Evolutionary conservation across 2,113 vertebrate species (phyloP).

Genomic region (Amphiprion percula): DNA sequence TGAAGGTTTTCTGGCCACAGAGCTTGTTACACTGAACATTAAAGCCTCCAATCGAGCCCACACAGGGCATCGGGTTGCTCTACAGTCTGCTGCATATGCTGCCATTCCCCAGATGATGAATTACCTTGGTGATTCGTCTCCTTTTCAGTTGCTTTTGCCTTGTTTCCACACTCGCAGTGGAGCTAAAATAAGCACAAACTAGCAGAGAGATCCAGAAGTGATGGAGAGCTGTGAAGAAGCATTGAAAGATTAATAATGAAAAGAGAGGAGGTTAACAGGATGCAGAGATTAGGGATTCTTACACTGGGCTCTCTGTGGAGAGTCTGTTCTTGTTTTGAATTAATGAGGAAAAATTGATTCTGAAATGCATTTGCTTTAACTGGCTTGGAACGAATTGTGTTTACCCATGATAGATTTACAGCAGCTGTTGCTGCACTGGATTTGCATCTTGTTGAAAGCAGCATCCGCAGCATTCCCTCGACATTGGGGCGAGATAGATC

Average conservation of each 20-base stretch:
- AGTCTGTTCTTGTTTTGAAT: slow-evolving; percentile 39
- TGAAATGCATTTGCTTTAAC: slow-evolving; percentile 45
- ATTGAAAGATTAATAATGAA: slow-evolving; percentile 60
- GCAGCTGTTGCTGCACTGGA: slow-evolving; percentile 47
- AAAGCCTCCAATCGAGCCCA: slow-evolving; percentile 41
- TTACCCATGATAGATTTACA: slow-evolving; percentile 53
- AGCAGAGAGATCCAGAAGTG: slow-evolving; percentile 46
- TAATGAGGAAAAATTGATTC: slow-evolving; percentile 53
- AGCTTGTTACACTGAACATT: slow-evolving; percentile 34
- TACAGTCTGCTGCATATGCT: slow-evolving; percentile 28
- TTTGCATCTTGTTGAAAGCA: slow-evolving; percentile 48
- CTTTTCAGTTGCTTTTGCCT: slow-evolving; percentile 23
- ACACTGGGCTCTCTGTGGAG: background rate
- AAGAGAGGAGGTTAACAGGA: slow-evolving; percentile 5
- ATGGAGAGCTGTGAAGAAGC: slow-evolving; percentile 28
- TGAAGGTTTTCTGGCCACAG: slow-evolving; percentile 30
- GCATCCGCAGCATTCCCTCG: slow-evolving; percentile 1
- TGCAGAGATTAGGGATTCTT: slow-evolving; percentile 29
- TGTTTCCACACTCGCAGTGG: slow-evolving; percentile 27
- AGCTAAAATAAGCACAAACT: slow-evolving; percentile 57
- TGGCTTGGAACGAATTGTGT: slow-evolving; percentile 26
- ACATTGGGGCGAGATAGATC: background rate
- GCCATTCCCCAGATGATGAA: slow-evolving; percentile 45
- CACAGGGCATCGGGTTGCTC: slow-evolving; percentile 44
- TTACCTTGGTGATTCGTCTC: slow-evolving; percentile 43